Percentiles rank a stretch among this genome's conserved stretches.
These are phyloP conservation scores for Paracentrotus lividus DNA, from an alignment of 53 echinoderm and acorn worm species.

Conservation along the genomic window DNA sequence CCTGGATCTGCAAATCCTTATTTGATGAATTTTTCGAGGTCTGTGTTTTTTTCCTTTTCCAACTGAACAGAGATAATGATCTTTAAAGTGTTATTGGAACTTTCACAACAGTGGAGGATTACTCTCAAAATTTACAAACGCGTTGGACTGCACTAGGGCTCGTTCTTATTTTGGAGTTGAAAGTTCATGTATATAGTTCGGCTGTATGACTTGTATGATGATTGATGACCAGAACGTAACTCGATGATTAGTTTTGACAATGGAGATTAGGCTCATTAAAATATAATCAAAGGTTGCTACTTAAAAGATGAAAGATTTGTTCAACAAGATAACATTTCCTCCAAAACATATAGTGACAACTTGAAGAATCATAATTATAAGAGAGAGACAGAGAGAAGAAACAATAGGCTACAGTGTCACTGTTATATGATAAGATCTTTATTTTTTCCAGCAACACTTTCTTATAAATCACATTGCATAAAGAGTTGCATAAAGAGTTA, in stretches of 20 bases:
- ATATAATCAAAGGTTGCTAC: constrained; percentile 19
- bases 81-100: not conserved
- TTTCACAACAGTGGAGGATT: not conserved
- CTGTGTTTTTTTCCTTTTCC: not conserved
- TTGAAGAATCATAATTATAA: too few relatives aligned
- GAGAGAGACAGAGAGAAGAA: too few relatives aligned
- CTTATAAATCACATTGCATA: too few relatives aligned
- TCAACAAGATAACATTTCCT: not conserved
- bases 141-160: not conserved
- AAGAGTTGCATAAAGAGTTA: too few relatives aligned
- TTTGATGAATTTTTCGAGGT: not conserved
- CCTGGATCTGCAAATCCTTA: not conserved
- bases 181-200: not conserved
- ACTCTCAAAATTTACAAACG: not conserved
- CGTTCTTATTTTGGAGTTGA: constrained; percentile 30
- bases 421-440: too few relatives aligned
- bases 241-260: constrained; percentile 17
- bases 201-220: not conserved
- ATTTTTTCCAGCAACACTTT: too few relatives aligned
- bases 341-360: too few relatives aligned
- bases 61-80: too few relatives aligned
- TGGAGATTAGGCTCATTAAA: constrained; percentile 36
- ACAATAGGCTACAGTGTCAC: too few relatives aligned
- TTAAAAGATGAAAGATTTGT: constrained; percentile 37
- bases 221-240: not conserved